Evolutionary conservation across 2,888 invertebrate species (phyloP).

Genomic region (Xanthia icteritia): DNA sequence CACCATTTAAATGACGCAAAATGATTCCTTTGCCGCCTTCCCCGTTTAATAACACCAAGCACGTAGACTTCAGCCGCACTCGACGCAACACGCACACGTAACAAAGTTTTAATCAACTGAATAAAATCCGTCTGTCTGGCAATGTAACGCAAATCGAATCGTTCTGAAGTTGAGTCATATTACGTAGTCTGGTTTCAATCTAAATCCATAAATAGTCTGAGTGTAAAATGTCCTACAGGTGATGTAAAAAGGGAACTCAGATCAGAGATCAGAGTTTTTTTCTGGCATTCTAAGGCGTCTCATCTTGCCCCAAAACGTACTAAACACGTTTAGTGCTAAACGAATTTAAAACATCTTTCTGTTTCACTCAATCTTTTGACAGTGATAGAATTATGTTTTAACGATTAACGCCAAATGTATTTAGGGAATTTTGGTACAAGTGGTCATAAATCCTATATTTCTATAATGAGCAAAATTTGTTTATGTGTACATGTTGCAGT

Average conservation of each 20-base stretch:
- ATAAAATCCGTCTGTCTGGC: constrained; percentile 27
- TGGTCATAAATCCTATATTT: background rate
- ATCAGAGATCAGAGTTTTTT: no score
- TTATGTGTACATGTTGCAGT: no score
- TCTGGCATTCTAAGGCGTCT: background rate
- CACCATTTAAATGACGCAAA: constrained; percentile 11
- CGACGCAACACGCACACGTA: constrained; percentile 12
- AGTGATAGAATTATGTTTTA: background rate
- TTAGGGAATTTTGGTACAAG: background rate
- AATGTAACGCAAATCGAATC: constrained; percentile 35
- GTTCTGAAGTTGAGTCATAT: constrained; percentile 23
- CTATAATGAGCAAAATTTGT: no score
- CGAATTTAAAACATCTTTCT: background rate
- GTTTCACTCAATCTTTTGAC: background rate
- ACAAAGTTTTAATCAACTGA: constrained; percentile 31
- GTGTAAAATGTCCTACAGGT: background rate
- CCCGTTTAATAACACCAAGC: constrained; percentile 31
- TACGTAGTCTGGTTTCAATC: constrained; percentile 20
- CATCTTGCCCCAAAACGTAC: no score
- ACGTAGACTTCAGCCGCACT: constrained; percentile 17
- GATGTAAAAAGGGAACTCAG: background rate
- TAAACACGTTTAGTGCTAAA: background rate
- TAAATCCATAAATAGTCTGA: constrained; percentile 14
- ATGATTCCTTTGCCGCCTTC: background rate
- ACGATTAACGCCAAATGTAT: background rate